Conservation (phyloP, 2,113 vertebrate genomes). For the Sander vitreus region DNA sequence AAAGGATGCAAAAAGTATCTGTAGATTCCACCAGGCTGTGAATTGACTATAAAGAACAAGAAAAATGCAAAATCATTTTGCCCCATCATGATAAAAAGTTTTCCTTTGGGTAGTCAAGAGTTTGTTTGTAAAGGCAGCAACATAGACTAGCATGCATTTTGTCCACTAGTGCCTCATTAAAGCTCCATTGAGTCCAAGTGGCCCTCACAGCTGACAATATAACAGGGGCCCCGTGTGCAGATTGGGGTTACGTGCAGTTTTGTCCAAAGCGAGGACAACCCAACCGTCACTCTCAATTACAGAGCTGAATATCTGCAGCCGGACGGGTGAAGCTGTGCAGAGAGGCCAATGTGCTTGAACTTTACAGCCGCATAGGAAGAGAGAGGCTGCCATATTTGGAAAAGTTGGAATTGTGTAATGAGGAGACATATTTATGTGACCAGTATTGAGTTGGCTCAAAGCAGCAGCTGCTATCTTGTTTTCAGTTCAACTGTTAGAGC, state of each 20-base stretch:
- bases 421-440: constrained; percentile 31
- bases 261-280: constrained; percentile 76
- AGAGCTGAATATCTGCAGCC: constrained; percentile 78
- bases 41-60: neutral
- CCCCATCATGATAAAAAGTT: neutral
- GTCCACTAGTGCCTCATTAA: constrained; percentile 82
- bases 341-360: constrained; percentile 62
- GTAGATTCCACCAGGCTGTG: neutral
- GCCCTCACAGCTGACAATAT: constrained; percentile 79
- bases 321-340: constrained; percentile 49
- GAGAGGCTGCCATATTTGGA: constrained; percentile 45
- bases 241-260: constrained; percentile 74
- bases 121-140: neutral
- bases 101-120: neutral
- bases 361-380: constrained; percentile 45
- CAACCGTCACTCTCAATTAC: constrained; percentile 85
- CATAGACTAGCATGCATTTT: constrained; percentile 40
- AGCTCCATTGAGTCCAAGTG: constrained; percentile 70
- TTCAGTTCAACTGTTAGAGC: constrained; percentile 5
- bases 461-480: constrained; percentile 38
- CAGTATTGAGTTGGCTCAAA: constrained; percentile 3
- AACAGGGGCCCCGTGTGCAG: constrained; percentile 71
- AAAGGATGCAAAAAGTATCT: too few species aligned
- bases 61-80: neutral
- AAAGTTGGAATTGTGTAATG: constrained; percentile 51